Percentiles rank a stretch among this genome's conserved stretches.
Conservation (phyloP, 2,797 vertebrate species). For the Alca torda region DNA sequence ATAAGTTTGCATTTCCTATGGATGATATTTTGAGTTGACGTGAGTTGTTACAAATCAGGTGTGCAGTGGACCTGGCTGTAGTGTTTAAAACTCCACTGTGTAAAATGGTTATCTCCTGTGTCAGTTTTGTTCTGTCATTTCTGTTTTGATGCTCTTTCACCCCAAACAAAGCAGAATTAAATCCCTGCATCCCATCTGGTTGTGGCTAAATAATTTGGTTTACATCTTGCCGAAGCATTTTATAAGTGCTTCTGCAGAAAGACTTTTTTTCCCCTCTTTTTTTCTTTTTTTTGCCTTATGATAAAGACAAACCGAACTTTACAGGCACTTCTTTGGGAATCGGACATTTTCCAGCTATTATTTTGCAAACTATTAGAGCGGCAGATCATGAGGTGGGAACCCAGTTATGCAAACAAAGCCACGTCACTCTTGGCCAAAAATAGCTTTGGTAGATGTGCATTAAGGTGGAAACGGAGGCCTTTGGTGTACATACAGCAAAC, state of each 20-base stretch:
- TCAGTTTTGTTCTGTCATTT: not conserved
- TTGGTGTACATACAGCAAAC: slow-evolving; percentile 3
- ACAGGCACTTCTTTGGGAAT: not conserved
- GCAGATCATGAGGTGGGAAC: slow-evolving; percentile 56
- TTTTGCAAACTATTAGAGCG: slow-evolving; percentile 48
- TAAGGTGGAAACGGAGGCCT: slow-evolving; percentile 42
- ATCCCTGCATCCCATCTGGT: not conserved
- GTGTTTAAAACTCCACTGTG: not conserved
- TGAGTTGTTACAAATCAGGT: not conserved
- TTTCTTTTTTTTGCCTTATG: not conserved
- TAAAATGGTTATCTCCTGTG: not conserved
- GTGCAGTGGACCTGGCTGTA: not conserved
- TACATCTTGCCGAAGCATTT: not conserved
- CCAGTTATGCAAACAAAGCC: slow-evolving; percentile 62
- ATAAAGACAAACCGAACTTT: slow-evolving; percentile 10
- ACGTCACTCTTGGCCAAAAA: slow-evolving; percentile 52
- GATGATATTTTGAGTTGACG: not conserved
- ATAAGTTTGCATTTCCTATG: slow-evolving; percentile 27
- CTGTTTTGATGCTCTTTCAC: not conserved
- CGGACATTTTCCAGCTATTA: slow-evolving; percentile 13
- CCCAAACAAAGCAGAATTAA: not conserved
- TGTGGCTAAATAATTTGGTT: not conserved
- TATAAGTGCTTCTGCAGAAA: not conserved
- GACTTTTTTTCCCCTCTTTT: not conserved
- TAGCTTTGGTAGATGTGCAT: slow-evolving; percentile 49